A percentile compares a stretch with the other conserved stretches of the same genome.
Conservation (phyloP, 1,140 invertebrate species). For the Vanessa tameamea region DNA sequence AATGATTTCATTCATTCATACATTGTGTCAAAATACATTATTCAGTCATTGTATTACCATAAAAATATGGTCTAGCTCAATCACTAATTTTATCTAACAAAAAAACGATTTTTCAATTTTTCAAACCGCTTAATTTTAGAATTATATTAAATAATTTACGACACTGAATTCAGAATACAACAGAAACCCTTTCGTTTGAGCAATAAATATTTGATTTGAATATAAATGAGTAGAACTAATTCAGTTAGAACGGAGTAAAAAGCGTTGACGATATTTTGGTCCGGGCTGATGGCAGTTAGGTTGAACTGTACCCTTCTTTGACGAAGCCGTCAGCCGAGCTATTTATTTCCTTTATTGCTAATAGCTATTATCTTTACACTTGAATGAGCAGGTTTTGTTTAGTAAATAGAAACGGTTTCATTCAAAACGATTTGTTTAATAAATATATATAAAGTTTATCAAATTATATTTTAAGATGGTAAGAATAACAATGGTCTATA, state of each 20-base stretch:
- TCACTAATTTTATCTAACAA: too few species aligned
- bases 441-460: neutral
- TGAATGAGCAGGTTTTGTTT: slow-evolving; percentile 15
- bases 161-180: neutral
- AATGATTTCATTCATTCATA: too few species aligned
- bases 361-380: slow-evolving; percentile 14
- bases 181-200: slow-evolving; percentile 2
- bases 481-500: too few species aligned
- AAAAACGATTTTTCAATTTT: too few species aligned
- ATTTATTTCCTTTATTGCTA: slow-evolving; percentile 18
- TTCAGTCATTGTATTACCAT: too few species aligned
- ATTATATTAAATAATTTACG: slow-evolving; percentile 1
- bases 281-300: slow-evolving; percentile 4
- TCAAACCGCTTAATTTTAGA: neutral
- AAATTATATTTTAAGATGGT: neutral
- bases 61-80: too few species aligned
- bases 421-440: neutral
- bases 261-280: slow-evolving; percentile 5
- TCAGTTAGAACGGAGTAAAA: slow-evolving; percentile 1
- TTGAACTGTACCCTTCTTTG: neutral
- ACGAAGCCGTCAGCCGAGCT: slow-evolving; percentile 3
- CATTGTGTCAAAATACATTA: too few species aligned
- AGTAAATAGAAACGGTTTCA: neutral
- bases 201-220: slow-evolving; percentile 10
- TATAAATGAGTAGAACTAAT: slow-evolving; percentile 13